Evolutionary conservation across 2,888 invertebrate genomes (phyloP).

Genomic region (Leucoptera coffeella): DNA sequence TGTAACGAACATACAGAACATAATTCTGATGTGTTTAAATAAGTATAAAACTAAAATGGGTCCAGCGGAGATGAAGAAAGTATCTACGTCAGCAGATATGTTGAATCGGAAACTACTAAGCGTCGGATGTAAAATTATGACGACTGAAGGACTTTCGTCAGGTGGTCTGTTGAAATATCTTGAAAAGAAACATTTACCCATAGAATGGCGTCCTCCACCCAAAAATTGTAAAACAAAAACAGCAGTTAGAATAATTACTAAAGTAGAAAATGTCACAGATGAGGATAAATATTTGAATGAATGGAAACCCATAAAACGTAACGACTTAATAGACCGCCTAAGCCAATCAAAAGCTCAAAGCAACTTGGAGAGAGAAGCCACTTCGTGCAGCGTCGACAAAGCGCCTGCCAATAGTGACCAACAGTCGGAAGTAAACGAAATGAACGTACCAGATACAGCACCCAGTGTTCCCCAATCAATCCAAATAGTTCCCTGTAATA

Average conservation of each 20-base stretch:
- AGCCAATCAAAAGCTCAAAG: no score
- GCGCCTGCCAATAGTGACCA: not conserved
- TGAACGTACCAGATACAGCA: not conserved
- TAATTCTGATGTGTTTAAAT: slow-evolving; percentile 17
- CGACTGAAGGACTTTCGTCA: slow-evolving; percentile 18
- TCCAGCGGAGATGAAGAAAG: not conserved
- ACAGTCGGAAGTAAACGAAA: not conserved
- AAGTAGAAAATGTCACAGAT: slow-evolving; percentile 10
- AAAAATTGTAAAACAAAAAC: slow-evolving; percentile 6
- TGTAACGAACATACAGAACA: slow-evolving; percentile 16
- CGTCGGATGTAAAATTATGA: slow-evolving; percentile 29
- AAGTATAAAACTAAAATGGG: slow-evolving; percentile 10
- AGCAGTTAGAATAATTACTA: slow-evolving; percentile 20
- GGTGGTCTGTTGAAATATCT: slow-evolving; percentile 26
- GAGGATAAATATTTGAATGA: slow-evolving; percentile 10
- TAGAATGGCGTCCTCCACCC: slow-evolving; percentile 16
- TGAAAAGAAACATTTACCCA: slow-evolving; percentile 23
- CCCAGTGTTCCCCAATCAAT: no score
- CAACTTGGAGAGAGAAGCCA: no score
- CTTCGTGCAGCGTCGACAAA: no score
- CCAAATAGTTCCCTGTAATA: no score
- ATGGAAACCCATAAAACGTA: slow-evolving; percentile 13
- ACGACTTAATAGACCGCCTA: no score
- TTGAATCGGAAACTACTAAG: slow-evolving; percentile 31
- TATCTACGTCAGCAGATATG: slow-evolving; percentile 11